Evolutionary conservation across 1,140 invertebrate species (phyloP), one percentile per base, ranked within the genome.

Genomic region (Drosophila kurseongensis): DNA sequence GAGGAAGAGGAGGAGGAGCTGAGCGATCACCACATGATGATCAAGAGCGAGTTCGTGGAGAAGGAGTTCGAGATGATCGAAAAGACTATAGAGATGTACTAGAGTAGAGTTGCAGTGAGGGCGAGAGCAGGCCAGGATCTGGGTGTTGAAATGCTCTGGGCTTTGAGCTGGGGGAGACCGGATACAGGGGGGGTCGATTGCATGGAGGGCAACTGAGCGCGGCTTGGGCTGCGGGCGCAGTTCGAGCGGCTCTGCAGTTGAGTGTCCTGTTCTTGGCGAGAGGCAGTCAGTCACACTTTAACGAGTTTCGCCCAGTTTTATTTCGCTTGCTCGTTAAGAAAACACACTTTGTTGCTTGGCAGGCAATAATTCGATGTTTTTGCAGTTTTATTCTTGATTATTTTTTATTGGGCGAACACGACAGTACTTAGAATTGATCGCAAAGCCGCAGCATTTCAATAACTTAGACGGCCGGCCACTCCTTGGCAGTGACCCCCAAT

Each of bases 41-140:
- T 81, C 14, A 85, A 80, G 58, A 66, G 77, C 58, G 81, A 77
- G 63, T 81, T 71, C 85, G 51, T 61, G 75, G 69, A 80, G 61
- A 67, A 77, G 47, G 57, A 82, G 0, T 80, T 42, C 55, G 72
- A 76, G 13, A 50, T 90, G 35, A 90, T 90, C 14, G 86, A 90
- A 29, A 81, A 91, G 47, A 66, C 72, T 36, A 90, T 90, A 18
- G 88, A 90, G 48, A 29, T 90, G 65, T 90, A 90, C 60, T 90
- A 32, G 29, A 90, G 48, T 90, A 32, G 29, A 90, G 48, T 38
- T 90, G 65, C 90, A 90, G 55, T 90, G 44, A 78, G 18, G 13
- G 2, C 8, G 1, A 4, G 12, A 38, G 12, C 23, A 48, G 36
- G 14, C 12, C 23, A 32, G 36, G 6, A 32, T 45, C 14, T 56